These are phyloP conservation scores for Rhingia campestris DNA, from an alignment of 2,888 invertebrate genomes.

Conservation along the genomic window DNA sequence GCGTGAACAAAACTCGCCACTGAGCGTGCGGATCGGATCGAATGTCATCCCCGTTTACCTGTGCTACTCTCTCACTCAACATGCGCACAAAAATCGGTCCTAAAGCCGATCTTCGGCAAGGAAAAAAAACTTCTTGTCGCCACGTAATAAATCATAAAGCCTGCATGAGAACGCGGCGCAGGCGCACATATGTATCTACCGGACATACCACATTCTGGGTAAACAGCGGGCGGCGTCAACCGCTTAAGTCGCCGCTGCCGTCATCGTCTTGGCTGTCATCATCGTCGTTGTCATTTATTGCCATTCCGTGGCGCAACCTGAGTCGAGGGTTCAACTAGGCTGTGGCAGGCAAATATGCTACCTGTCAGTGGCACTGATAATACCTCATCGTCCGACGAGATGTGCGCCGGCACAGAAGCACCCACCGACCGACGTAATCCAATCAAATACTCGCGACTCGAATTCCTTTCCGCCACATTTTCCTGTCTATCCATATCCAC, in stretches of 20 bases:
- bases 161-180: not conserved
- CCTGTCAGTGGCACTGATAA: slow-evolving; percentile 66
- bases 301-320: slow-evolving; percentile 29
- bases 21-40: slow-evolving; percentile 39
- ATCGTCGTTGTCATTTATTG: slow-evolving; percentile 1
- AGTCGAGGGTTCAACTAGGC: slow-evolving; percentile 33
- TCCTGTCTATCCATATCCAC: not conserved
- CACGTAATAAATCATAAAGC: slow-evolving; percentile 52
- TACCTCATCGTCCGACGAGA: slow-evolving; percentile 29
- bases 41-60: slow-evolving; percentile 26
- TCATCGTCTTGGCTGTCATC: slow-evolving; percentile 1
- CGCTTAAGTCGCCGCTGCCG: slow-evolving; percentile 22
- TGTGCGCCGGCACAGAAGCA: slow-evolving; percentile 68
- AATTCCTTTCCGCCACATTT: slow-evolving; percentile 62
- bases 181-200: not conserved
- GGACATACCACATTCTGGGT: slow-evolving; percentile 16
- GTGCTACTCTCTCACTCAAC: not conserved
- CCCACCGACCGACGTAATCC: slow-evolving; percentile 61
- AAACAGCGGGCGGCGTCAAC: slow-evolving; percentile 45
- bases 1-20: slow-evolving; percentile 42
- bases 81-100: not conserved
- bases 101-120: slow-evolving; percentile 5
- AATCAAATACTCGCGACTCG: slow-evolving; percentile 56
- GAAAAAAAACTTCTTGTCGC: slow-evolving; percentile 40
- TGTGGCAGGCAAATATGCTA: slow-evolving; percentile 56